phyloP scores from a whole-genome alignment of 2,113 vertebrate genomes.

The Cynopterus brachyotis region DNA sequence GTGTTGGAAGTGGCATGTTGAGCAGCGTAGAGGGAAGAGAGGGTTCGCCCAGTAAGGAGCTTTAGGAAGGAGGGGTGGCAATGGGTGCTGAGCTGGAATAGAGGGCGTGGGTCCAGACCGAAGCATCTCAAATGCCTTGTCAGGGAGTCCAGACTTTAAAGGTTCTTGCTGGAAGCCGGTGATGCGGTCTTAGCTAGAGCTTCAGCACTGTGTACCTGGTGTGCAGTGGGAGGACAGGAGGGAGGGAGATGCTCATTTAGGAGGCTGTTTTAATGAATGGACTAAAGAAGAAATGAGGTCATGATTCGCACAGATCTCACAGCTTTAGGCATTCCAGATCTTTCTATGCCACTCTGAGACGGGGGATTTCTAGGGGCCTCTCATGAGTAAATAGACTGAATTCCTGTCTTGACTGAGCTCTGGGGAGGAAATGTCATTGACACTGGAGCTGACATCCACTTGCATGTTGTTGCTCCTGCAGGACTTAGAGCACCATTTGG shows the following conservation, averaged over 20 bases:
- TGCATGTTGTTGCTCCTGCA: constrained; percentile 68
- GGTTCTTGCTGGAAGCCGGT: background rate
- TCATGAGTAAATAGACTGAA: background rate
- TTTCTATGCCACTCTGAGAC: background rate
- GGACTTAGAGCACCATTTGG: constrained; percentile 98
- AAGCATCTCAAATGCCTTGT: background rate
- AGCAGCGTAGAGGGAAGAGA: background rate
- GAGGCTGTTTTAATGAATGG: background rate
- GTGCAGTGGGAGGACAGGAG: background rate
- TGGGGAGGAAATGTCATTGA: background rate
- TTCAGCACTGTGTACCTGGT: background rate
- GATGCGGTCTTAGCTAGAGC: background rate
- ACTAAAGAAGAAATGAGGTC: background rate
- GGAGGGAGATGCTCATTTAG: background rate
- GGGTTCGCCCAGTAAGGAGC: background rate
- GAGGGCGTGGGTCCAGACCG: background rate
- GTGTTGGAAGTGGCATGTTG: too few relatives aligned
- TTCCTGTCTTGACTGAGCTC: background rate
- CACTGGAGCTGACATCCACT: background rate
- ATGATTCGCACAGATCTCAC: background rate
- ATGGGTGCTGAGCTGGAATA: background rate
- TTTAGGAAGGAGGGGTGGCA: background rate
- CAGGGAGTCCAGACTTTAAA: background rate
- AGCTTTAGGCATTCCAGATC: background rate
- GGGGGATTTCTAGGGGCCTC: background rate